Conservation (phyloP, 2,888 invertebrate species). For the Thalpophila matura region DNA sequence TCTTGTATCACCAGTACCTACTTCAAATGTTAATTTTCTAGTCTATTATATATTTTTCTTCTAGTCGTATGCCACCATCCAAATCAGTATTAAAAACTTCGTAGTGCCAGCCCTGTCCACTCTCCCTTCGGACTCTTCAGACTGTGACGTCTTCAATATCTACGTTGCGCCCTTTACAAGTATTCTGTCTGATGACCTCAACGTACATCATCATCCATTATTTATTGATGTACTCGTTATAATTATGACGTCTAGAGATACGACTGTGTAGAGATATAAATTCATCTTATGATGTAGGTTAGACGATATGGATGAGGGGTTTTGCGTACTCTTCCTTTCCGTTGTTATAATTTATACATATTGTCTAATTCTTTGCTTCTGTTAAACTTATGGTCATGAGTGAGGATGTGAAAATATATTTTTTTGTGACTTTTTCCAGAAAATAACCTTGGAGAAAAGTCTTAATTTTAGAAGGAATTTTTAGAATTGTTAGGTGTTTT, state of each 20-base stretch:
- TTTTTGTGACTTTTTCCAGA: no score
- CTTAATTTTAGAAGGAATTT: no score
- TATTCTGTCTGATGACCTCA: constrained; percentile 20
- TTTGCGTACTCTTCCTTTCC: constrained; percentile 33
- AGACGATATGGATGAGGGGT: constrained; percentile 14
- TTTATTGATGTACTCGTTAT: constrained; percentile 18
- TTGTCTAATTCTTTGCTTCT: background rate
- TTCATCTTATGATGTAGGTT: constrained; percentile 25
- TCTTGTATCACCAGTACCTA: no score
- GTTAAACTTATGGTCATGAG: no score
- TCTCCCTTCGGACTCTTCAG: constrained; percentile 33
- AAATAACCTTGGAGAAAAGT: no score
- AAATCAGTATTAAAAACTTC: background rate
- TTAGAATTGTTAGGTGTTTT: no score
- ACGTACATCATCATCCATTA: constrained; percentile 36
- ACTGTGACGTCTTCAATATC: constrained; percentile 49
- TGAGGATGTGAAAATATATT: no score
- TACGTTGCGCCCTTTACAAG: constrained; percentile 39
- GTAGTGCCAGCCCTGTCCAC: constrained; percentile 34
- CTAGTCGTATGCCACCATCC: no score
- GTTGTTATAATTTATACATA: background rate
- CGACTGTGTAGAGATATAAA: constrained; percentile 30
- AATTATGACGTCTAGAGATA: constrained; percentile 41
- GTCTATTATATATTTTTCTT: no score
- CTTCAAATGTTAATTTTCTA: no score